Percentiles rank a stretch among this genome's conserved stretches.
phyloP scores from a whole-genome alignment of 2,113 vertebrate species.

The Heteronetta atricapilla region DNA sequence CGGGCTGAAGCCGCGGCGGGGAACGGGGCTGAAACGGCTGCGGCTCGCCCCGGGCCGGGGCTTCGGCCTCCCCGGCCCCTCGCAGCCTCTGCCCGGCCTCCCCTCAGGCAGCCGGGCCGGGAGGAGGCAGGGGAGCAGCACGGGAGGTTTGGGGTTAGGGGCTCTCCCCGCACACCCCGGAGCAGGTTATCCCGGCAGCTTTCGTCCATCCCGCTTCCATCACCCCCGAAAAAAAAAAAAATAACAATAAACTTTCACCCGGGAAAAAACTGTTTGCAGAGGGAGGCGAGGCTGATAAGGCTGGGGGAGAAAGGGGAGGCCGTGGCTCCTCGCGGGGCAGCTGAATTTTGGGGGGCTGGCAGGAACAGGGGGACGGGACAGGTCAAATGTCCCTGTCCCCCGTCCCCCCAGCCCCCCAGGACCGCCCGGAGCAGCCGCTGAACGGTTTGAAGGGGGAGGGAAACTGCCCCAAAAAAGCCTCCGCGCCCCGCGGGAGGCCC shows the following conservation, averaged over 20 bases:
- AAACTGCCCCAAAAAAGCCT: neutral
- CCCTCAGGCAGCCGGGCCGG: neutral
- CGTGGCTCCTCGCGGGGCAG: accelerated
- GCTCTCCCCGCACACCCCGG: neutral
- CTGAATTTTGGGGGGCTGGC: neutral
- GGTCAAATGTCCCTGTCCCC: neutral
- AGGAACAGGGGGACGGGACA: neutral
- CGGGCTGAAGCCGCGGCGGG: neutral
- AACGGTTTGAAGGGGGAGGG: neutral
- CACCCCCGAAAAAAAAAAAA: neutral
- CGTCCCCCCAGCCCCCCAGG: neutral
- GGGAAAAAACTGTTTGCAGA: neutral
- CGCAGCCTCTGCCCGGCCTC: neutral
- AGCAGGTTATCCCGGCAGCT: neutral
- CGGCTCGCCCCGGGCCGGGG: neutral
- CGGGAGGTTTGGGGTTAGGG: neutral
- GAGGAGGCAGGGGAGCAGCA: neutral
- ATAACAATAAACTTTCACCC: neutral
- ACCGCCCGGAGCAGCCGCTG: neutral
- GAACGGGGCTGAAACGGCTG: neutral
- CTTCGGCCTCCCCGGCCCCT: neutral
- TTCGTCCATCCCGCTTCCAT: neutral
- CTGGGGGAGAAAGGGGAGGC: neutral
- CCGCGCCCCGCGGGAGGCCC: neutral
- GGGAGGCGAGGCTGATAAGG: neutral